Conservation (phyloP, 2,113 vertebrate species). For the Sigmodon hispidus region DNA sequence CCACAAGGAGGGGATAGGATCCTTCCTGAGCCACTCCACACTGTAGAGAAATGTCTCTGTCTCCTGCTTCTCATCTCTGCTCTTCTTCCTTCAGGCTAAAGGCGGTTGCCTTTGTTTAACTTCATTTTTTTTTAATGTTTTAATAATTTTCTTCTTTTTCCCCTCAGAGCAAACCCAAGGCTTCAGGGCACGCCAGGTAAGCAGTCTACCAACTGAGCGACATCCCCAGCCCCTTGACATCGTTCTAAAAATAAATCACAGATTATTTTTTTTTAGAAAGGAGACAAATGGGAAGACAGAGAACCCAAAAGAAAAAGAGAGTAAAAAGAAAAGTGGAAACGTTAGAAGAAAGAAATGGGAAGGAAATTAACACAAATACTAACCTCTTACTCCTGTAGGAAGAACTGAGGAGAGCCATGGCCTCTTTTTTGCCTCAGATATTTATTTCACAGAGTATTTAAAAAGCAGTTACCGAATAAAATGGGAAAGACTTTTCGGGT, state of each 20-base stretch:
- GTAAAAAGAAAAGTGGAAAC: neutral
- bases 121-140: neutral
- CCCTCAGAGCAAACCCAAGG: neutral
- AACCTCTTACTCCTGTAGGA: neutral
- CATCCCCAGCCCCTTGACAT: neutral
- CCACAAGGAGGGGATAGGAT: neutral
- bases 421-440: neutral
- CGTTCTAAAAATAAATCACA: neutral
- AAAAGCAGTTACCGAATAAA: neutral
- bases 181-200: neutral
- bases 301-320: neutral
- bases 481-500: neutral
- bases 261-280: neutral
- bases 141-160: neutral
- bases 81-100: neutral
- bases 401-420: neutral
- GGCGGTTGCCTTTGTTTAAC: neutral
- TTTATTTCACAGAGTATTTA: neutral
- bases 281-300: neutral
- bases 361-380: neutral
- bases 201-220: neutral
- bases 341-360: neutral
- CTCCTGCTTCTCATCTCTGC: neutral
- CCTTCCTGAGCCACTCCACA: neutral
- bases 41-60: neutral